Conservation (phyloP, 1,140 invertebrate genomes). For the Drosophila kohkoa region DNA sequence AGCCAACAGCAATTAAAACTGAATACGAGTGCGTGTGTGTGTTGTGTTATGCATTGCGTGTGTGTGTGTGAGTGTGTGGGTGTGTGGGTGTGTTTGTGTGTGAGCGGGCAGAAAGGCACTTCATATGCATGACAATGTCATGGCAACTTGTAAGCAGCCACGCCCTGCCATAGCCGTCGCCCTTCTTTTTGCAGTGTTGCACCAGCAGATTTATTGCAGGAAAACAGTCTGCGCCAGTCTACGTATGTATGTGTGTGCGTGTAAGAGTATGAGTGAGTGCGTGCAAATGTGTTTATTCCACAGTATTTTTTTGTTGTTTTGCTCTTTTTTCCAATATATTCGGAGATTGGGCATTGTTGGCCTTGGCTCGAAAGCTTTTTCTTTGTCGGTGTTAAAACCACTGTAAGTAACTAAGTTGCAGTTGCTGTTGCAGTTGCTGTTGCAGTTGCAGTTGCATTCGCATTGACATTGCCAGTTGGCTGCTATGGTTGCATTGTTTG, state of each 20-base stretch:
- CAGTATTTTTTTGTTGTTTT: not conserved
- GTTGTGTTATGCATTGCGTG: constrained; percentile 8
- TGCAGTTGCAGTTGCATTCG: constrained; percentile 7
- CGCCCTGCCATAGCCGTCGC: constrained; percentile 4
- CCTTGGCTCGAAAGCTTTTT: constrained; percentile 40
- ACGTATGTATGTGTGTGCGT: constrained; percentile 6
- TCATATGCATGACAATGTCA: constrained; percentile 80
- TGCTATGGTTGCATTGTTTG: constrained; percentile 18
- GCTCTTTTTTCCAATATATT: constrained; percentile 55
- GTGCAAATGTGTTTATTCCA: constrained; percentile 32
- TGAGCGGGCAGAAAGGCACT: constrained; percentile 33
- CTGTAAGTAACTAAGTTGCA: constrained; percentile 73
- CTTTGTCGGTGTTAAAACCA: constrained; percentile 62
- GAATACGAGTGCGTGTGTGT: constrained; percentile 1
- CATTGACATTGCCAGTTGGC: constrained; percentile 2
- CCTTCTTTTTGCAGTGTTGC: constrained; percentile 6
- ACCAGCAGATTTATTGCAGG: constrained; percentile 70
- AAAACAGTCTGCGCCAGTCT: constrained; percentile 44
- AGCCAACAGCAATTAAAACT: constrained; percentile 67
- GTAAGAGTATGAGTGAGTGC: not conserved
- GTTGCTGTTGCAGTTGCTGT: constrained; percentile 17
- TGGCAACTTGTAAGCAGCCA: constrained; percentile 74
- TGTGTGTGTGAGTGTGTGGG: constrained; percentile 18
- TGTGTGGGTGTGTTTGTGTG: constrained; percentile 30
- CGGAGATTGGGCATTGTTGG: constrained; percentile 68